phyloP scores from a whole-genome alignment of 2,113 vertebrate species.

The Talpa occidentalis region DNA sequence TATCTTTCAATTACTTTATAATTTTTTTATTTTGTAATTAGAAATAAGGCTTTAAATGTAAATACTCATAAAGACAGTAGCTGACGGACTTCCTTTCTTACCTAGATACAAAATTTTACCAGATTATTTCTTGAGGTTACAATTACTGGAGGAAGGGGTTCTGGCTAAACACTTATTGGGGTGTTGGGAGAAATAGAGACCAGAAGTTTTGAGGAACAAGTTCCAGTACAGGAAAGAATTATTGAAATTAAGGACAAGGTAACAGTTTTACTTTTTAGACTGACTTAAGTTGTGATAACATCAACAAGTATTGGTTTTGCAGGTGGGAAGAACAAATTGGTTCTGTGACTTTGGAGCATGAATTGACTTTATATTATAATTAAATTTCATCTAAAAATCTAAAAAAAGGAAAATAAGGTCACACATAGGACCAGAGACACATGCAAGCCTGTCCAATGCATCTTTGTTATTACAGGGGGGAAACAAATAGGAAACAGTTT shows the following conservation, averaged over 20 bases:
- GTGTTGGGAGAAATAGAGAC: not conserved
- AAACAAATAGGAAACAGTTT: not conserved
- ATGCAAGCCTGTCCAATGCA: not conserved
- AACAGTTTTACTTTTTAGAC: not conserved
- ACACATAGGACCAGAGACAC: not conserved
- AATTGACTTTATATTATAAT: constrained; percentile 22
- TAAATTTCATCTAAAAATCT: not conserved
- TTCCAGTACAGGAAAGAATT: not conserved
- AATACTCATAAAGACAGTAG: not conserved
- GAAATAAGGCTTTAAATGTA: not conserved
- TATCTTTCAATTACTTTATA: not conserved
- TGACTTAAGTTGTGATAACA: not conserved
- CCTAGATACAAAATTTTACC: not conserved
- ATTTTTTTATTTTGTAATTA: constrained; percentile 30
- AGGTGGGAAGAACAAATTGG: not conserved
- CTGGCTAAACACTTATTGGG: not conserved
- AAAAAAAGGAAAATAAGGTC: not conserved
- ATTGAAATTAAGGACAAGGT: not conserved
- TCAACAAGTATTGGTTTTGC: not conserved
- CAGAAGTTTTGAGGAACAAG: not conserved
- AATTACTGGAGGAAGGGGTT: not conserved
- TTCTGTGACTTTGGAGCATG: not conserved
- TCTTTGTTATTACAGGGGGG: not conserved
- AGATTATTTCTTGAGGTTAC: not conserved
- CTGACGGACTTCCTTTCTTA: not conserved